phyloP scores from a whole-genome alignment of 2,113 vertebrate species.

The Apodemus speciosus region DNA sequence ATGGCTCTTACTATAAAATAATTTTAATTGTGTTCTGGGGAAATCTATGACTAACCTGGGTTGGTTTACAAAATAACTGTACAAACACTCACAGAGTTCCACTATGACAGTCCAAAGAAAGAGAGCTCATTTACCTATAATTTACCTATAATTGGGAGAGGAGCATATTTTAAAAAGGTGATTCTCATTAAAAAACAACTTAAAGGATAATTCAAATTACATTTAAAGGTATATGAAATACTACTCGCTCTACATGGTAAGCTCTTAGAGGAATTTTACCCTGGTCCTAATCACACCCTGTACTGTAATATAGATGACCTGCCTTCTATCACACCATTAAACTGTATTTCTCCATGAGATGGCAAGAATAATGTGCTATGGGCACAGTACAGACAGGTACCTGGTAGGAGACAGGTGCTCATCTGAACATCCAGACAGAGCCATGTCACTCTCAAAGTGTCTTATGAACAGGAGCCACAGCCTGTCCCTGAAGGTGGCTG shows the following conservation, averaged over 20 bases:
- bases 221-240: not conserved
- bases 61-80: too few relatives aligned
- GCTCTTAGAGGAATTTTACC: not conserved
- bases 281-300: not conserved
- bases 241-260: not conserved
- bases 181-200: not conserved
- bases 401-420: not conserved
- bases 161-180: not conserved
- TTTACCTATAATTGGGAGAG: not conserved
- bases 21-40: not conserved
- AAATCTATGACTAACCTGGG: not conserved
- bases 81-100: not conserved
- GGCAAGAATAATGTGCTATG: too few relatives aligned
- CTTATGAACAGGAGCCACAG: accelerated
- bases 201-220: not conserved
- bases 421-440: not conserved
- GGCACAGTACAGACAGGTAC: not conserved
- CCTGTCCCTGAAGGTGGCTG: too few relatives aligned
- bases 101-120: not conserved
- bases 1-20: not conserved
- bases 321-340: not conserved
- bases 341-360: not conserved
- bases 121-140: not conserved
- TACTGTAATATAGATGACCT: not conserved
- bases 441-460: accelerated